Conservation (phyloP, 2,113 vertebrate genomes). For the Oreochromis aureus region DNA sequence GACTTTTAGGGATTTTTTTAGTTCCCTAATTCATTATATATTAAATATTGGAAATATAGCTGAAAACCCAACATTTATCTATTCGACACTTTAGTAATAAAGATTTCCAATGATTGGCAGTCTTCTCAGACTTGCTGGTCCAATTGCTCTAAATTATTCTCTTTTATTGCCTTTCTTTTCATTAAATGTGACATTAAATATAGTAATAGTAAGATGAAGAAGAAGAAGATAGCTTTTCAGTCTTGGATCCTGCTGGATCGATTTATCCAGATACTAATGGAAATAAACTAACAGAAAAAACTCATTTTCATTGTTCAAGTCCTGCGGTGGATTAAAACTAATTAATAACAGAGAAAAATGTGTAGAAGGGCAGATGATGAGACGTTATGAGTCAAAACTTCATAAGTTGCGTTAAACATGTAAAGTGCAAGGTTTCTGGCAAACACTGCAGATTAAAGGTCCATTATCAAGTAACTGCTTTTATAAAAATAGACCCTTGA, state of each 20-base stretch:
- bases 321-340: background rate
- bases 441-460: background rate
- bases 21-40: background rate
- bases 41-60: background rate
- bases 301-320: background rate
- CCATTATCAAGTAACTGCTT: background rate
- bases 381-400: background rate
- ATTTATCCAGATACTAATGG: conserved; percentile 5
- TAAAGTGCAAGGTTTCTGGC: background rate
- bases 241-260: background rate
- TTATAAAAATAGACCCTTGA: background rate
- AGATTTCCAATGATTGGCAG: background rate
- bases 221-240: background rate
- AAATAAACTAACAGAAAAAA: conserved; percentile 6
- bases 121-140: background rate
- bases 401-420: background rate
- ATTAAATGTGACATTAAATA: background rate
- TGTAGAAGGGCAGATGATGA: background rate
- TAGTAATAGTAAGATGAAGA: background rate
- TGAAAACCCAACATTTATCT: background rate
- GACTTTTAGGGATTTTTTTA: background rate
- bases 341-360: background rate
- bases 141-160: background rate
- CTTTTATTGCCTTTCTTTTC: background rate
- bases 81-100: background rate